phyloP scores from a whole-genome alignment of 2,797 vertebrate species.

The Rhincodon typus region DNA sequence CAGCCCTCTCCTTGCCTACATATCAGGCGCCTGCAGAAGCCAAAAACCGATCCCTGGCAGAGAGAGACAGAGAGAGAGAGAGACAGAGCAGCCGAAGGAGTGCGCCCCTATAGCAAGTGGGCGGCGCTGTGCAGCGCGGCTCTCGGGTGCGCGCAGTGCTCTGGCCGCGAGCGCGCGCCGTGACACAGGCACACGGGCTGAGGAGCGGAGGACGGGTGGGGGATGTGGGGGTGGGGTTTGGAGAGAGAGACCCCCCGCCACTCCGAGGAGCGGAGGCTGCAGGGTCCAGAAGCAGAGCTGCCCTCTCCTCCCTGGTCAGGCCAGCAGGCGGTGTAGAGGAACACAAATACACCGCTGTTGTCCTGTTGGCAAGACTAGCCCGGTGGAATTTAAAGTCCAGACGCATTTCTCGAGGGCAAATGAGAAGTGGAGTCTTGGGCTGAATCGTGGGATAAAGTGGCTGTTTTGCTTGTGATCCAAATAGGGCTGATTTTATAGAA shows the following conservation, averaged over 20 bases:
- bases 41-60: too few relatives aligned
- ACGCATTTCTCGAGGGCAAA: not conserved
- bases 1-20: too few relatives aligned
- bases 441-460: not conserved
- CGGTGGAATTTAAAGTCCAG: not conserved
- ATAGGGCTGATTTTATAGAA: not conserved
- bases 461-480: not conserved
- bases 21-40: too few relatives aligned
- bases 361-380: not conserved
- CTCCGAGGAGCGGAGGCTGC: too few relatives aligned
- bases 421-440: too few relatives aligned
- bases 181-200: too few relatives aligned
- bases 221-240: too few relatives aligned
- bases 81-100: not conserved
- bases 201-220: too few relatives aligned
- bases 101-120: not conserved
- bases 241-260: too few relatives aligned
- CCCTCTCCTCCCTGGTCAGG: not conserved
- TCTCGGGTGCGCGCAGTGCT: not conserved
- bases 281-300: too few relatives aligned
- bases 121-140: not conserved
- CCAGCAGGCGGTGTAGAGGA: too few relatives aligned
- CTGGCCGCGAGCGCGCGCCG: too few relatives aligned
- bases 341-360: not conserved
- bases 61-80: not conserved